Base-by-base conservation (phyloP, 2,113 vertebrate genomes). In the Seriola aureovittata region DNA sequence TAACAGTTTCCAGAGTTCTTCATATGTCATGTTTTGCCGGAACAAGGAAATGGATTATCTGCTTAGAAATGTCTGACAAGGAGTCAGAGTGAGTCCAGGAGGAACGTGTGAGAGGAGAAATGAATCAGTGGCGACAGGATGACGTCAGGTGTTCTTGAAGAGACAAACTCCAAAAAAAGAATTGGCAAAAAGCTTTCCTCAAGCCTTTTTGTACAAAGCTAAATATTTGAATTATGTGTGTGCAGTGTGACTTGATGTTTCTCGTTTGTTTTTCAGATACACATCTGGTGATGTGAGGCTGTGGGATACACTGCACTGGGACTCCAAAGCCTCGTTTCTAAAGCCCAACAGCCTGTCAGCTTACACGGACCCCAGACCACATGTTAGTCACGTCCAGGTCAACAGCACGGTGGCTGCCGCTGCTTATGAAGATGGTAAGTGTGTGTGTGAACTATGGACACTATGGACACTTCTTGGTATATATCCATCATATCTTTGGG, bases 271-370 rank as follows among this genome's bases (percentile, higher is more conserved):
- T 68, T 55, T 71, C 93, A 99, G 98, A 85, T 99, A 99, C 71
- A 98, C 96, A 0, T 99, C 98, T 0, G 98, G 98, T 60, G 97
- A 97, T 1, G 97, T 98, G 85, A 90, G 97, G 81, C 91, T 99
- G 90, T 99, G 98, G 98, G 97, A 99, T 86, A 98, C 97, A 0
- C 94, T 96, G 89, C 95, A 97, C 94, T 99, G 97, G 96, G 97
- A 98, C 95, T 95, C 96, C 5, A 66, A 91, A 0, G 95, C 97
- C 36, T 96, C 96, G 36, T 94, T 94, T 92, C 94, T 99, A 90
- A 96, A 95, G 85, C 70, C 96, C 0, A 90, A 93, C 80, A 85
- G 91, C 0, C 91, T 93, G 80, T 93, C 77, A 1, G 86, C 88
- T 0, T 95, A 95, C 85, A 91, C 94, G 75, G 95, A 93, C 55